These are phyloP conservation scores for Seriola rivoliana DNA, from an alignment of 2,113 vertebrate genomes.

Conservation along the genomic window DNA sequence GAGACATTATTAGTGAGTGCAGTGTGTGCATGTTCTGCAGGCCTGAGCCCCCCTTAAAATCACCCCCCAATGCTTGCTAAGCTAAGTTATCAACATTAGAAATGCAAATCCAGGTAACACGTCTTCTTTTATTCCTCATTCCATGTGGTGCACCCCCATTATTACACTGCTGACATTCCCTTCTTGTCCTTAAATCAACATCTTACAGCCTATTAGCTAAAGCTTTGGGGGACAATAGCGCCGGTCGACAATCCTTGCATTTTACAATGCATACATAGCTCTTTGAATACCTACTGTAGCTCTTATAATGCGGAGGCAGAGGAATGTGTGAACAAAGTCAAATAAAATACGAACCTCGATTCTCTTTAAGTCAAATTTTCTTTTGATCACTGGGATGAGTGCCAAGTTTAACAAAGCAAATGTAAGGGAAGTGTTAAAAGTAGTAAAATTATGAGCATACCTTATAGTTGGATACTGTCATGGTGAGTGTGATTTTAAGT, in stretches of 20 bases:
- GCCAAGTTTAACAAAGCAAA: slow-evolving; percentile 22
- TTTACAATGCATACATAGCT: slow-evolving; percentile 45
- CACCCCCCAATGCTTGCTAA: slow-evolving; percentile 38
- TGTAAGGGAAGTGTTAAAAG: background rate
- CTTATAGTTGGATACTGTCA: background rate
- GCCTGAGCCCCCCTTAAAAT: background rate
- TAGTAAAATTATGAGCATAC: slow-evolving; percentile 7
- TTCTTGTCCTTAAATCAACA: slow-evolving; percentile 76
- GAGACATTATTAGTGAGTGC: slow-evolving; percentile 29
- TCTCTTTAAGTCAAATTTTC: slow-evolving; percentile 43
- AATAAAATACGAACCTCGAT: slow-evolving; percentile 44
- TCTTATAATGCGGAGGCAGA: background rate
- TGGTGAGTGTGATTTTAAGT: background rate
- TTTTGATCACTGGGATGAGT: slow-evolving; percentile 42
- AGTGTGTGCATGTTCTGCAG: slow-evolving; percentile 37
- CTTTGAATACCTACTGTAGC: slow-evolving; percentile 17
- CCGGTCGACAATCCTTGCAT: slow-evolving; percentile 51
- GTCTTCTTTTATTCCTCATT: slow-evolving; percentile 67
- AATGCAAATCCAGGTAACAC: slow-evolving; percentile 79
- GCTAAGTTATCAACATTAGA: slow-evolving; percentile 66
- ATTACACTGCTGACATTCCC: slow-evolving; percentile 67
- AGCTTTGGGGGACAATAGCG: slow-evolving; percentile 70
- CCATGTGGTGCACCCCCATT: slow-evolving; percentile 51
- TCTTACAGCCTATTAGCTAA: slow-evolving; percentile 76
- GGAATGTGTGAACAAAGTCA: slow-evolving; percentile 25